Base-by-base conservation (phyloP, 92 coral and sea anemone genomes). In the Palythoa grandiflora region DNA sequence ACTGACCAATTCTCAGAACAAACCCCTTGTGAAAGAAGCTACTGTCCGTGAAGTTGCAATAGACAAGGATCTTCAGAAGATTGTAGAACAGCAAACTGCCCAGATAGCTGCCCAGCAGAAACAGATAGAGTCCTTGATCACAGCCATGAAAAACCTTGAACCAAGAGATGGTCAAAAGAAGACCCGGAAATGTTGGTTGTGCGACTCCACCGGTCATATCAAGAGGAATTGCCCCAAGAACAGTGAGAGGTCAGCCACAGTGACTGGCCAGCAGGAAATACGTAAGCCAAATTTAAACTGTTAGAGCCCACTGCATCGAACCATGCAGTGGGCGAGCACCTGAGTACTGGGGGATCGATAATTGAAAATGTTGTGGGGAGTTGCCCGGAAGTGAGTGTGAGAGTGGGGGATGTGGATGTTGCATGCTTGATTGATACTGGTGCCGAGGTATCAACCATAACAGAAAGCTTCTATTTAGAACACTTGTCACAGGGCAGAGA, bases 291-390 rank as follows among this genome's bases (percentile, higher is more conserved):
- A 76, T 85, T 89, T 92, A 85, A 85, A 92, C 90, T 86, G 57
- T 19, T 63, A 71, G 92, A 79, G 94, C 92, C 88, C 90, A 86
- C 94, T 86, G 92, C 73, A 89, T 66, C 15, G 78, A 86, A 79
- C 90, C 92, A 79, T 89, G 92, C 88, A 86, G 88, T 89, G 92
- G 94, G 94, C 89, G 88, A 83, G 85, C 90, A 92, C 75, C 38
- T 85, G 68, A 73, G 63, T 36, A 74, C 74, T 88, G 89, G 91
- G 61, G 91, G 70, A 53, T 88, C 65, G 71, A 83, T 88, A 28
- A 72, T 78, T 88, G 87, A 87, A 71, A 91, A 91, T 73, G 92
- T 77, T 8, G 85, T 85, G 48, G 94, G 90, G 79, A 57, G 74
- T 19, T 89, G 92, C 83, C 90, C 85, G 59, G 90, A 92, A 47